Conservation (phyloP, 2,888 invertebrate species). For the Melipona bicolor region DNA sequence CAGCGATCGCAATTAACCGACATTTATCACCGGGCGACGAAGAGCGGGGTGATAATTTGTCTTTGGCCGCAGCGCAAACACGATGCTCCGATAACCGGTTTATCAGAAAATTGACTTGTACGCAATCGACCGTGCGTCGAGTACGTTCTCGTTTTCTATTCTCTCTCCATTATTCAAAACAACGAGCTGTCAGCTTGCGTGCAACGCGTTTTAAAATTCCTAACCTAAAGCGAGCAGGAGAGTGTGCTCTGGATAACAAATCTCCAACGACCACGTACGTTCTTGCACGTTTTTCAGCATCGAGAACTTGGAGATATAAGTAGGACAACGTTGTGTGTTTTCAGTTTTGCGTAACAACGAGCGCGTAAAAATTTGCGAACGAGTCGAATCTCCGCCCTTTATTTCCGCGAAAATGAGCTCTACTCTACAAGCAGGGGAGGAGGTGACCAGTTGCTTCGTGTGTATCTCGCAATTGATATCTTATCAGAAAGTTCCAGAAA, state of each 20-base stretch:
- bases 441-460: too few species aligned
- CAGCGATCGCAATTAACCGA: background rate
- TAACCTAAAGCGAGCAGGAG: background rate
- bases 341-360: too few species aligned
- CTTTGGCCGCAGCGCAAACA: background rate
- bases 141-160: slow-evolving; percentile 8
- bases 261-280: background rate
- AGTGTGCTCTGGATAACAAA: background rate
- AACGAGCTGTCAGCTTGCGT: slow-evolving; percentile 1
- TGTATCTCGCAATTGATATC: too few species aligned
- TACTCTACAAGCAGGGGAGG: too few species aligned
- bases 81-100: slow-evolving; percentile 16
- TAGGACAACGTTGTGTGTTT: too few species aligned
- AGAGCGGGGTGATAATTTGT: slow-evolving; percentile 1
- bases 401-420: too few species aligned
- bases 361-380: too few species aligned
- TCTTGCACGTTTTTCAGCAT: too few species aligned
- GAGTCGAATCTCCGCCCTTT: too few species aligned
- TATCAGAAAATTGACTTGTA: slow-evolving; percentile 21
- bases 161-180: slow-evolving; percentile 15
- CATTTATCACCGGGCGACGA: background rate
- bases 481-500: too few species aligned
- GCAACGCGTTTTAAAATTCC: background rate
- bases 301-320: too few species aligned
- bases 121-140: background rate